These are phyloP conservation scores for Eulithis testata DNA, from an alignment of 2,888 invertebrate species.

Conservation along the genomic window DNA sequence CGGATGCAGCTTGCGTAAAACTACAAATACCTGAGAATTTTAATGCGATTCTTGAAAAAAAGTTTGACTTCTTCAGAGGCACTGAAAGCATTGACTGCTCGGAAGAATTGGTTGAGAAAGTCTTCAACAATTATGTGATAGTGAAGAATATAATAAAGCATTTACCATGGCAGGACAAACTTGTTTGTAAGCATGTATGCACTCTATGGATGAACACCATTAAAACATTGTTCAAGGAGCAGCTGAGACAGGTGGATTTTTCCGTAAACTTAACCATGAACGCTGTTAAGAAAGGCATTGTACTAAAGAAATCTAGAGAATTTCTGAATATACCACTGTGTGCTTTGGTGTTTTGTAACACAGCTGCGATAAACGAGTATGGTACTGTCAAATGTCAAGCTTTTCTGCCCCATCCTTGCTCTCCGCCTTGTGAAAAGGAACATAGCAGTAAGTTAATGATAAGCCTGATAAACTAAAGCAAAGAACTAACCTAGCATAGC, in stretches of 20 bases:
- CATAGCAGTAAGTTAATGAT: slow-evolving; percentile 65
- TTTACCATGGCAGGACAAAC: slow-evolving; percentile 74
- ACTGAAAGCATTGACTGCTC: slow-evolving; percentile 53
- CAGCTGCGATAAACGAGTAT: slow-evolving; percentile 30
- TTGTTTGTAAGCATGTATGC: slow-evolving; percentile 69
- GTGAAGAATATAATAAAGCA: slow-evolving; percentile 71
- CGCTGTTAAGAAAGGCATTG: slow-evolving; percentile 51
- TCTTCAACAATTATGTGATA: slow-evolving; percentile 74
- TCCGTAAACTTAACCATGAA: slow-evolving; percentile 54
- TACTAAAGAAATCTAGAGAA: slow-evolving; percentile 60
- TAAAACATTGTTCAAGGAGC: slow-evolving; percentile 63
- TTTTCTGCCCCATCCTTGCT: slow-evolving; percentile 60
- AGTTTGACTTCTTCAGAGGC: slow-evolving; percentile 52
- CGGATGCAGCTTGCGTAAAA: slow-evolving; percentile 49
- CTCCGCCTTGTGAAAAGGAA: slow-evolving; percentile 62
- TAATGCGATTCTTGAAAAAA: slow-evolving; percentile 59
- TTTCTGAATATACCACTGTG: slow-evolving; percentile 67
- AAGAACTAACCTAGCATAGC: too few species aligned
- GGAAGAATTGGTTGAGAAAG: slow-evolving; percentile 58
- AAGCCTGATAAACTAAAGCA: too few species aligned
- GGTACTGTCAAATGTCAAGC: slow-evolving; percentile 54
- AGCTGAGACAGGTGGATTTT: slow-evolving; percentile 66
- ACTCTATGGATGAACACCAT: slow-evolving; percentile 71
- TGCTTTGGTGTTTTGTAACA: slow-evolving; percentile 67
- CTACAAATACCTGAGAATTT: slow-evolving; percentile 58